Evolutionary conservation across 2,888 invertebrate genomes (phyloP).

Genomic region (Drosophila neutralis): DNA sequence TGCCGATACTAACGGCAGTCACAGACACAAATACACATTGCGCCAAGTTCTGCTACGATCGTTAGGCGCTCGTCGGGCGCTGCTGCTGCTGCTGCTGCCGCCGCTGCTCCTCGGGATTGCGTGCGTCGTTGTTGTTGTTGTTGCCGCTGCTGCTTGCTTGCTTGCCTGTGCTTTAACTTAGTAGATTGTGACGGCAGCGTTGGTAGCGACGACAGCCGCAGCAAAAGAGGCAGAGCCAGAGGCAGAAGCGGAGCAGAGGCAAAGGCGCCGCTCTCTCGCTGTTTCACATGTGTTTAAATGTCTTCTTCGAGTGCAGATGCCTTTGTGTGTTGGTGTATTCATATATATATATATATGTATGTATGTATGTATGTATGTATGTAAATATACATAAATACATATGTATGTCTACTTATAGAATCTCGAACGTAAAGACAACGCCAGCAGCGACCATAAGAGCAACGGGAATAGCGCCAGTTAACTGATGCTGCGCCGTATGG

Average conservation of each 20-base stretch:
- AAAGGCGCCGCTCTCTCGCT: conserved; percentile 35
- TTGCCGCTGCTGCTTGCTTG: conserved; percentile 2
- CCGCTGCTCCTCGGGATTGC: conserved; percentile 44
- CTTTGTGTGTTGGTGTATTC: conserved; percentile 27
- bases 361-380: conserved; percentile 47
- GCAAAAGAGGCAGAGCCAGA: conserved; percentile 21
- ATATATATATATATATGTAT: conserved; percentile 22
- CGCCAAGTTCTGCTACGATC: conserved; percentile 71
- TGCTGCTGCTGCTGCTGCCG: conserved; percentile 31
- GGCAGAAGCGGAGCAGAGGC: conserved; percentile 14
- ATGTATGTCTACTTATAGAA: conserved; percentile 76
- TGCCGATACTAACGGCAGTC: conserved; percentile 79
- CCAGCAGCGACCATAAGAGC: conserved; percentile 33
- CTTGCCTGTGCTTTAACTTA: conserved; percentile 73
- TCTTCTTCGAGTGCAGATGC: conserved; percentile 25
- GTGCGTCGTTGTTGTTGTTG: conserved; percentile 21
- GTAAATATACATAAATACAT: conserved; percentile 53
- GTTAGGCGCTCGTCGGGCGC: conserved; percentile 62
- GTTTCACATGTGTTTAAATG: conserved; percentile 70
- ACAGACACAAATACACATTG: conserved; percentile 48
- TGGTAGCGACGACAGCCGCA: conserved; percentile 18
- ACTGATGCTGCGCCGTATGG: conserved; percentile 59
- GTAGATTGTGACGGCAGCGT: conserved; percentile 68
- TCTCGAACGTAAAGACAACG: conserved; percentile 57
- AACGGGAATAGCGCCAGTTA: conserved; percentile 54